phyloP scores from a whole-genome alignment of 2,113 vertebrate species.

The Bos javanicus region DNA sequence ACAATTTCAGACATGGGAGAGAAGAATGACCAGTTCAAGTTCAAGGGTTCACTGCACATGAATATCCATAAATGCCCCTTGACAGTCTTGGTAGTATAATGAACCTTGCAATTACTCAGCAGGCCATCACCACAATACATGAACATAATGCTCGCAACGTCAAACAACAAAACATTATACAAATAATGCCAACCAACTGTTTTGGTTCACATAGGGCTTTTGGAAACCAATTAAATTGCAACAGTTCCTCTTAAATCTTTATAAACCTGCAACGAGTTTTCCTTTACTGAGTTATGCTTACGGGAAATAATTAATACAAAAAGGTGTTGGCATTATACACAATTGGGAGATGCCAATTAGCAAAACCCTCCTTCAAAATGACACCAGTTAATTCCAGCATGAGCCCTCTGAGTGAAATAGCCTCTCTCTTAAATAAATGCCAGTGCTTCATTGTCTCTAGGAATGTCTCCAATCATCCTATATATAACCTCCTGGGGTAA shows the following conservation, averaged over 20 bases:
- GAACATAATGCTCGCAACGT: conserved; percentile 69
- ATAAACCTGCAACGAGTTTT: background rate
- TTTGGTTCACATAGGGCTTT: conserved; percentile 34
- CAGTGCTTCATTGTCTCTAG: conserved; percentile 57
- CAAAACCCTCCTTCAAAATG: conserved; percentile 67
- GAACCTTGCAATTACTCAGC: conserved; percentile 81
- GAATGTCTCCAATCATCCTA: conserved; percentile 51
- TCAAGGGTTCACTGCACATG: conserved; percentile 85
- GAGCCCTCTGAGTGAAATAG: conserved; percentile 32
- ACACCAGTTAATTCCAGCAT: conserved; percentile 58
- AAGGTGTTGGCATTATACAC: conserved; percentile 65
- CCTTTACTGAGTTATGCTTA: background rate
- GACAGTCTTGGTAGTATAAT: conserved; percentile 79
- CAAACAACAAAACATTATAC: conserved; percentile 60
- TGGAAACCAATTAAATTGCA: conserved; percentile 41
- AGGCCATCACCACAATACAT: conserved; percentile 74
- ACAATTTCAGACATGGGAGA: conserved; percentile 73
- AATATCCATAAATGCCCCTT: conserved; percentile 79
- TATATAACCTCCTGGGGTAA: background rate
- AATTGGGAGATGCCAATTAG: conserved; percentile 62
- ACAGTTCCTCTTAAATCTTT: conserved; percentile 11
- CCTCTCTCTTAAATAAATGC: conserved; percentile 24
- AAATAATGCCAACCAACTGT: conserved; percentile 63
- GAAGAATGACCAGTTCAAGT: conserved; percentile 82
- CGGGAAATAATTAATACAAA: conserved; percentile 51